Percentiles rank a stretch among this genome's conserved stretches.
These are phyloP conservation scores for Kryptolebias ocellatus DNA, from an alignment of 2,797 vertebrate species.

Conservation along the genomic window DNA sequence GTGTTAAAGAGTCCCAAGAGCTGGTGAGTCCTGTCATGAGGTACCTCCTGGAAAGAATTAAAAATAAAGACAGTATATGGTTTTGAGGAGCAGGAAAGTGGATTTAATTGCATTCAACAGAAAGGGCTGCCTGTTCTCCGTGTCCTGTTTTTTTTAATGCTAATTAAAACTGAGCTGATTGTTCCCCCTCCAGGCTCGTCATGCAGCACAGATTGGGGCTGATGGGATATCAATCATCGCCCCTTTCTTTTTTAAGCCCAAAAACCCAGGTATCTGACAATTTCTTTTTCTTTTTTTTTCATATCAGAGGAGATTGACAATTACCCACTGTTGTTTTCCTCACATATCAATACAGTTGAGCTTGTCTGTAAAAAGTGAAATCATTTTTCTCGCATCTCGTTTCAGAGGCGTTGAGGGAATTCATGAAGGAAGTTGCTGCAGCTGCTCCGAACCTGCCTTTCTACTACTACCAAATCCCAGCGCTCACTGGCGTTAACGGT, in stretches of 20 bases:
- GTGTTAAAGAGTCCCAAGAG: constrained; percentile 89
- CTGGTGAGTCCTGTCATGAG: constrained; percentile 82
- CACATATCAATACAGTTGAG: neutral
- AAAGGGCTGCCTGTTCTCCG: neutral
- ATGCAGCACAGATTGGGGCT: constrained; percentile 85
- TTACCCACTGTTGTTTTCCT: neutral
- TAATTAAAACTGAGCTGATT: neutral
- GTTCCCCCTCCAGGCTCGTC: constrained; percentile 82
- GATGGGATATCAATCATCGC: constrained; percentile 89
- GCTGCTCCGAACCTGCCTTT: constrained; percentile 87
- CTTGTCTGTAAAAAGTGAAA: neutral
- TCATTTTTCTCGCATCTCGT: constrained; percentile 27
- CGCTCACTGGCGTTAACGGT: constrained; percentile 88
- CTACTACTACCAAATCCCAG: constrained; percentile 95
- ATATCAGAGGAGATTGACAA: neutral
- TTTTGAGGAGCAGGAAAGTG: neutral
- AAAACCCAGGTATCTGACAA: constrained; percentile 78
- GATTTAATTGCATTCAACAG: neutral
- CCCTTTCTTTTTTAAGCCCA: constrained; percentile 91
- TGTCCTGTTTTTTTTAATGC: too few species aligned
- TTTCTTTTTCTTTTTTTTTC: neutral
- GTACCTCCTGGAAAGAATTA: neutral
- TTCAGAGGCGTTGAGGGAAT: constrained; percentile 80
- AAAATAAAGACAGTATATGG: too few species aligned
- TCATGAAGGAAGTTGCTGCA: constrained; percentile 85